Evolutionary conservation across 1,140 invertebrate genomes (phyloP), one percentile per base, ranked within the genome.

Genomic region (Bombus waltoni): DNA sequence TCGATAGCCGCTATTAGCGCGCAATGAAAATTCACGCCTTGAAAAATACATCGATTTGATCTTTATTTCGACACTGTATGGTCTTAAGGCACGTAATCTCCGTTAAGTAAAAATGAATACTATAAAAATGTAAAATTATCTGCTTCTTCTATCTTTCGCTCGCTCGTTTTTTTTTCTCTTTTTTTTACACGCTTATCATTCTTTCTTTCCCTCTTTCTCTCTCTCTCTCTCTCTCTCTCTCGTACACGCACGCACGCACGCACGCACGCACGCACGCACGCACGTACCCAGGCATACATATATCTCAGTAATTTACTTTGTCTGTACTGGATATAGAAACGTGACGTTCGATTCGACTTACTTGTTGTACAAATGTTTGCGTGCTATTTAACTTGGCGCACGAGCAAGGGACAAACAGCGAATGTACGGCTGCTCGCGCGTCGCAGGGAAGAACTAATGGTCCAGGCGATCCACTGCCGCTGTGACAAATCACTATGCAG

Each of bases 51-150:
- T 71, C 73, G 57, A n/a, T 10, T 15, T 25, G n/a, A 35, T 73
- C 25, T 86, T 85, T 65, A 38, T 85, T 81, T 35, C 32, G n/a
- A 28, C 32, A 2, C 25, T 35, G 22, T 22, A n/a, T 44, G 62
- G 53, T 57, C 74, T 47, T 44, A 84, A 84, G 66, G 74, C 82
- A 84, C 76, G 68, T 66, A 83, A 78, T 70, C 15, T 78, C 68
- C 35, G 28, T 68, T 78, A 78, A 78, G 77, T 35, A 38, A 83
- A 70, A 77, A 57, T 15, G n/a, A 13, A 68, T 77, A 38, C 73
- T 83, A 83, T 83, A 83, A 83, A 83, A 83, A 77, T 76, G 81
- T 83, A 83, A 83, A 77, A 83, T 66, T 47, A n/a, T 62, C 13
- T 42, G 13, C 53, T 40, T 15, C 35, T 10, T 42, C 3, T 77